Evolutionary conservation across 2,888 invertebrate genomes (phyloP).

Genomic region (Yponomeuta plumbellus): DNA sequence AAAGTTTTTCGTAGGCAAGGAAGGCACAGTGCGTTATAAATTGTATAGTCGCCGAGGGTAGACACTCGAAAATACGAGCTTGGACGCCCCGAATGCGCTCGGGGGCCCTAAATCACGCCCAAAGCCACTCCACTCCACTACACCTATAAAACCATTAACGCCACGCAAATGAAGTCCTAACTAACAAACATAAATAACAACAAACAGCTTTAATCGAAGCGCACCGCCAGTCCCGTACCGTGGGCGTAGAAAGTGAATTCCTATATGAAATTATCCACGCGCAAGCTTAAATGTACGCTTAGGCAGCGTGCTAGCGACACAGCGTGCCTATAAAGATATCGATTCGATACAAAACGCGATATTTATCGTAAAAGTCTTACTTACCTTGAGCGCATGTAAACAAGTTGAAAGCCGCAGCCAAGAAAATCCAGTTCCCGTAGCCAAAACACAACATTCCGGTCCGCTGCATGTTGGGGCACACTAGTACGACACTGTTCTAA

Average conservation of each 20-base stretch:
- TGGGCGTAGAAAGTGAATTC: slow-evolving; percentile 1
- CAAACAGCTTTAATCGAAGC: neutral
- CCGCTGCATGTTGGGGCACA: slow-evolving; percentile 65
- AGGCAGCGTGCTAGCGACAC: neutral
- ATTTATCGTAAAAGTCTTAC: slow-evolving; percentile 56
- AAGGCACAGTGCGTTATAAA: too few relatives aligned
- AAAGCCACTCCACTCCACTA: slow-evolving; percentile 35
- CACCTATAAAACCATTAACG: slow-evolving; percentile 37
- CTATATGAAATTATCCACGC: neutral
- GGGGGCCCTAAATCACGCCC: slow-evolving; percentile 22
- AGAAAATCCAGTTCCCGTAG: slow-evolving; percentile 70
- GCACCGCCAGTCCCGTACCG: neutral
- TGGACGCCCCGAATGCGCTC: slow-evolving; percentile 20
- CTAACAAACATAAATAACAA: slow-evolving; percentile 29
- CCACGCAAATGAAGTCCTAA: slow-evolving; percentile 40
- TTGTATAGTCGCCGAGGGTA: neutral
- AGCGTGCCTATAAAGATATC: slow-evolving; percentile 24
- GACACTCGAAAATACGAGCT: slow-evolving; percentile 5
- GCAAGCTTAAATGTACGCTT: neutral
- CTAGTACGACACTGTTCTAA: slow-evolving; percentile 54
- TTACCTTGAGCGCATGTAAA: slow-evolving; percentile 75
- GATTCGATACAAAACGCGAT: slow-evolving; percentile 62
- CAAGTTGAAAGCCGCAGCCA: slow-evolving; percentile 65
- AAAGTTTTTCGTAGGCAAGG: too few relatives aligned
- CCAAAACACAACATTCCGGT: slow-evolving; percentile 66